Percentiles rank a stretch among this genome's conserved stretches.
phyloP scores from a whole-genome alignment of 2,113 vertebrate species.

The Gambusia affinis region DNA sequence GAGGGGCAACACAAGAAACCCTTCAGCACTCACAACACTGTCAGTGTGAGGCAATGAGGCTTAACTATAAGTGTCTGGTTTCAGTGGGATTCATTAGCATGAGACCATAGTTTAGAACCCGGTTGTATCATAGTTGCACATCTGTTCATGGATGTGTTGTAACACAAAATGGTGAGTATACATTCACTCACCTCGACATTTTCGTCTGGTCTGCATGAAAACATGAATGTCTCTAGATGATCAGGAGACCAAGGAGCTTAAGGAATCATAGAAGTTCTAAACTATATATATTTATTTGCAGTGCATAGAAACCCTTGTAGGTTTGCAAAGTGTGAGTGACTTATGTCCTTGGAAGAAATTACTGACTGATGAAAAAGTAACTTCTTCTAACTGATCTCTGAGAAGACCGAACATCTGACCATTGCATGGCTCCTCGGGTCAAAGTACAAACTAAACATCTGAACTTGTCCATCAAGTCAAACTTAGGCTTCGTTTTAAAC shows the following conservation, averaged over 20 bases:
- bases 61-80: constrained; percentile 64
- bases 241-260: background rate
- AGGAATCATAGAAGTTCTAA: constrained; percentile 4
- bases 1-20: constrained; percentile 49
- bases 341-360: constrained; percentile 1
- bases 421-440: too few species aligned
- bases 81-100: constrained; percentile 75
- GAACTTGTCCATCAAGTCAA: too few species aligned
- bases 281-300: too few species aligned
- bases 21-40: constrained; percentile 63
- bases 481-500: too few species aligned
- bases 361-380: constrained; percentile 26
- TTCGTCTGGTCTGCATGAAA: background rate
- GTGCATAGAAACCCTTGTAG: too few species aligned
- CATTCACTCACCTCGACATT: constrained; percentile 7
- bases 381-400: too few species aligned
- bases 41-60: constrained; percentile 68
- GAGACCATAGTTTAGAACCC: constrained; percentile 51
- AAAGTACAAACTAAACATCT: too few species aligned
- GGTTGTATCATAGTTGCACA: constrained; percentile 35
- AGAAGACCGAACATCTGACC: too few species aligned
- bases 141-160: constrained; percentile 12
- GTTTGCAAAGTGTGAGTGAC: too few species aligned
- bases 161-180: background rate
- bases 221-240: background rate